Evolutionary conservation across 2,888 invertebrate species (phyloP), one percentile per base, ranked within the genome.

Genomic region (Crocallis elinguaria): DNA sequence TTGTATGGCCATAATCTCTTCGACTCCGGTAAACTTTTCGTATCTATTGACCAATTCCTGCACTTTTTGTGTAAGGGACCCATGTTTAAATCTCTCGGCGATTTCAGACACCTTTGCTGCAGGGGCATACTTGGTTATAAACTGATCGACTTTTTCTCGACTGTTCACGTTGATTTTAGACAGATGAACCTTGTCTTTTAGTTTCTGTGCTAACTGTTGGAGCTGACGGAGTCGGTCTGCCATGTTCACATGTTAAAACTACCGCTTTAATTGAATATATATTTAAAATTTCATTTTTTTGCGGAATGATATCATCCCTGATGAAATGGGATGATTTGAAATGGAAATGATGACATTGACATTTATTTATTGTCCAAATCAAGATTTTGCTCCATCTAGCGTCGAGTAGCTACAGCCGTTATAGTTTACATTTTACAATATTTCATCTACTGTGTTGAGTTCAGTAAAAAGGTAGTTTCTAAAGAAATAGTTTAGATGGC

Each of bases 1-100:
- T 72, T 97, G 96, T 23, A 95, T 94, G 21, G 92, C 88, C 88
- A 94, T 93, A 3, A 97, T 96, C 81, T 96, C 96, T 60, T 95
- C 94, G 41, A 96, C 92, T 1, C 96, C 96, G 4, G 96, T 95
- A 44, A 95, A 91, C 70, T 94, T 94, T 72, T 95, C 96, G 82
- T 96, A 96, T 82, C 92, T 93, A 19, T 79, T 77, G 36, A 94
- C 92, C 42, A 94, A 61, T 39, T 93, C 91, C 35, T 81, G 84
- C 5, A 93, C 82, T 65, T 75, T 84, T 12, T 69, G 73, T 0
- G 81, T 66, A 1, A 91, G 61, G 5, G 77, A 71, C 23, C 84
- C 83, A 12, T 82, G 76, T 67, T 82, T 88, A 5, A 91, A 79
- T 53, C 74, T 88, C 42, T 89, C 88, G 1, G 90, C 88, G 1